Evolutionary conservation across 2,888 invertebrate genomes (phyloP).

Genomic region (Incurvaria masculella): DNA sequence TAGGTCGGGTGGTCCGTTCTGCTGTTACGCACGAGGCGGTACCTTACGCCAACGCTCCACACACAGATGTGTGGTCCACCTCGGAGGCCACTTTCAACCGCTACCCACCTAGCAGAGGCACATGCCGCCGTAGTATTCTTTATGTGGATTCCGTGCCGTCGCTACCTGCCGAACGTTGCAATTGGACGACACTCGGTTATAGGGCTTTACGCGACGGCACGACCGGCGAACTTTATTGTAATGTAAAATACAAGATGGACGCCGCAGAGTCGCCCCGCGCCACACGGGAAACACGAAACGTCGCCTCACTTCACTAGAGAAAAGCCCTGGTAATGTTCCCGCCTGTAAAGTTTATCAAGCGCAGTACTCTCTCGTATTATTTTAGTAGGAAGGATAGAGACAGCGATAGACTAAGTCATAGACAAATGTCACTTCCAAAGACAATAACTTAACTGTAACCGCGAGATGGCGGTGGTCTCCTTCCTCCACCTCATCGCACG

Average conservation of each 20-base stretch:
- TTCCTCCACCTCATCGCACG: too few species aligned
- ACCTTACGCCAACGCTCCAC: background rate
- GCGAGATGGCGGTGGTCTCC: too few species aligned
- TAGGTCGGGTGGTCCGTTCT: background rate
- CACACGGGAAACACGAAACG: constrained; percentile 38
- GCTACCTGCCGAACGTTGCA: background rate
- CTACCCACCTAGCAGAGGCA: background rate
- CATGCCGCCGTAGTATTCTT: background rate
- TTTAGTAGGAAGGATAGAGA: too few species aligned
- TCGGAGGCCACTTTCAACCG: background rate
- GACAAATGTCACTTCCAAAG: too few species aligned
- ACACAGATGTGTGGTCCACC: constrained; percentile 2
- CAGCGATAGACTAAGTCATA: too few species aligned
- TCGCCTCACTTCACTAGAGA: constrained; percentile 19
- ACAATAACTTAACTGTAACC: too few species aligned
- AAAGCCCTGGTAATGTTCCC: too few species aligned
- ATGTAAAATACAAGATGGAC: constrained; percentile 79
- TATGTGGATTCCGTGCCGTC: background rate
- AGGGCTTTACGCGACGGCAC: background rate
- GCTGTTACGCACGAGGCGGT: background rate
- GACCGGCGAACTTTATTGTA: constrained; percentile 28
- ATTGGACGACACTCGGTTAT: background rate
- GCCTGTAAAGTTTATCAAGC: too few species aligned
- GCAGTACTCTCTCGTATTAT: too few species aligned
- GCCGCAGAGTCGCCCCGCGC: constrained; percentile 61